Percentiles rank a stretch among this genome's conserved stretches.
These are phyloP conservation scores for Zaprionus obscuricornis DNA, from an alignment of 2,888 invertebrate species.

Conservation along the genomic window DNA sequence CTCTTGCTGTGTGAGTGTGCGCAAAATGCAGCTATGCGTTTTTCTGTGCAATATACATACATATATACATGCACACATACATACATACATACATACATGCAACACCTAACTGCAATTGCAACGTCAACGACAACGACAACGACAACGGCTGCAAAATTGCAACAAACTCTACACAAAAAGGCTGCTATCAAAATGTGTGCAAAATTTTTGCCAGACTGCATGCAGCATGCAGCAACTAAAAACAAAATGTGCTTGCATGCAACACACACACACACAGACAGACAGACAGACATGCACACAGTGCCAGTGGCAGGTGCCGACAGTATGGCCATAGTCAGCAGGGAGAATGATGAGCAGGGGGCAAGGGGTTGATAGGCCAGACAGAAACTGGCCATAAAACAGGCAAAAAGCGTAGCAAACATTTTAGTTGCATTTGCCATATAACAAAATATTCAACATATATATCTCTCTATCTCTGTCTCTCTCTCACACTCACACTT, in stretches of 20 bases:
- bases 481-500: slow-evolving; percentile 20
- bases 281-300: no score
- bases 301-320: not conserved
- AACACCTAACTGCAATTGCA: slow-evolving; percentile 66
- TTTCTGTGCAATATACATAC: slow-evolving; percentile 45
- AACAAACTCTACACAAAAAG: slow-evolving; percentile 42
- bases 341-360: not conserved
- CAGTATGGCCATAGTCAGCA: not conserved
- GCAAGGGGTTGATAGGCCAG: slow-evolving; percentile 37
- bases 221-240: slow-evolving; percentile 44
- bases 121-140: no score
- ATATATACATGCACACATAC: slow-evolving; percentile 6
- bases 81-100: slow-evolving; percentile 26
- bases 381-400: slow-evolving; percentile 64
- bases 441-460: slow-evolving; percentile 43
- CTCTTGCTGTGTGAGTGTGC: slow-evolving; percentile 47
- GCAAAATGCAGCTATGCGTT: slow-evolving; percentile 66
- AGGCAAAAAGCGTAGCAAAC: slow-evolving; percentile 68
- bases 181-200: not conserved
- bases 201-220: no score
- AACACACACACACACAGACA: no score
- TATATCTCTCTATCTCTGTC: no score
- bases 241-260: slow-evolving; percentile 42
- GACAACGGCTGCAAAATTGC: slow-evolving; percentile 51
- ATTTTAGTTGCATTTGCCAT: slow-evolving; percentile 75